Conservation (phyloP, 2,888 invertebrate genomes). For the Caenorhabditis panamensis region DNA sequence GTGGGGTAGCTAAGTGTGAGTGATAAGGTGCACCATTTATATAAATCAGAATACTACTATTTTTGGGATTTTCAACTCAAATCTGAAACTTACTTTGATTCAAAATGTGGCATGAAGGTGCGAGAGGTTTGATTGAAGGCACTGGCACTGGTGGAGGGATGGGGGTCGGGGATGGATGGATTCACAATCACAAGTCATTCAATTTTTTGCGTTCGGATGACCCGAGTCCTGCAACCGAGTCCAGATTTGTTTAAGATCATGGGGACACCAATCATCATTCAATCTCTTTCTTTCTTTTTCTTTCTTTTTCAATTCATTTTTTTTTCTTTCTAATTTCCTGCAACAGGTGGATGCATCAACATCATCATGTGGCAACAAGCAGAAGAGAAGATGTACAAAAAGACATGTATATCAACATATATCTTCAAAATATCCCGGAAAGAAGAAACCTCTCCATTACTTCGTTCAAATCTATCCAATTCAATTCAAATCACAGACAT, state of each 20-base stretch:
- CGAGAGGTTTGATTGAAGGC: conserved; percentile 20
- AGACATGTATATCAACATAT: not conserved
- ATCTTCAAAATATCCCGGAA: conserved; percentile 18
- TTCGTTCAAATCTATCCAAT: too few relatives aligned
- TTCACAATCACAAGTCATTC: conserved; percentile 61
- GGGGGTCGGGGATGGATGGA: conserved; percentile 24
- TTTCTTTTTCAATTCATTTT: conserved; percentile 15
- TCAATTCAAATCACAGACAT: conserved; percentile 8
- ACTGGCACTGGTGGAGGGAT: conserved; percentile 35
- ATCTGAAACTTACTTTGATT: conserved; percentile 47
- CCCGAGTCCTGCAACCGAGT: conserved; percentile 58
- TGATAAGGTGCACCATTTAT: not conserved
- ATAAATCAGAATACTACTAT: too few relatives aligned
- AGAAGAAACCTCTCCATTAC: not conserved
- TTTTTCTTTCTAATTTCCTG: conserved; percentile 2
- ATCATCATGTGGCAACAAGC: conserved; percentile 36
- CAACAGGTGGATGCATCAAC: conserved; percentile 36
- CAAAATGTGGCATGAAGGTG: conserved; percentile 50
- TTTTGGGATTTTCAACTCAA: not conserved
- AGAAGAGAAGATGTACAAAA: conserved; percentile 24
- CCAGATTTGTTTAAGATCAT: conserved; percentile 36
- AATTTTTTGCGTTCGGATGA: conserved; percentile 57
- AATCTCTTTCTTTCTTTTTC: not conserved
- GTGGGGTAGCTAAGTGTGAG: not conserved
- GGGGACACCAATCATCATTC: not conserved